These are phyloP conservation scores for Ivindomyrus marchei DNA, from an alignment of 2,113 vertebrate species.

Conservation along the genomic window DNA sequence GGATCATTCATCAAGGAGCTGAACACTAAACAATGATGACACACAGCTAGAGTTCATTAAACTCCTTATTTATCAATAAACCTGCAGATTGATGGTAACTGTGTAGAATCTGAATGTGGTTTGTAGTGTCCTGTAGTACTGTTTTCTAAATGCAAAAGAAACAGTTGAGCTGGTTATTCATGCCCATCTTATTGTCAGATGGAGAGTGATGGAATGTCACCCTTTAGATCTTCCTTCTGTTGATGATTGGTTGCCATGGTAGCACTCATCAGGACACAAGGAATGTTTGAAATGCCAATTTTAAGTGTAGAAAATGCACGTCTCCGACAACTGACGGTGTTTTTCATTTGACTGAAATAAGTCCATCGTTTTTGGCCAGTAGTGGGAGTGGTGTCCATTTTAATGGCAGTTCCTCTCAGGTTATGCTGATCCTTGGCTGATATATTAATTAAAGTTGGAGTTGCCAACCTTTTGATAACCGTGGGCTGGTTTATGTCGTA, in stretches of 20 bases:
- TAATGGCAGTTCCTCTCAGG: neutral
- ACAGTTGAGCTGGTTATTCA: neutral
- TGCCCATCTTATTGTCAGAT: neutral
- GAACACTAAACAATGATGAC: neutral
- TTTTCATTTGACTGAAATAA: neutral
- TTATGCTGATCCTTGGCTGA: no score
- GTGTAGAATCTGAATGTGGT: neutral
- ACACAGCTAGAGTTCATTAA: neutral
- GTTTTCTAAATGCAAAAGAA: neutral
- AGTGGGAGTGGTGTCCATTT: neutral
- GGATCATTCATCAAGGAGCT: neutral
- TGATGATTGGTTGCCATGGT: slow-evolving; percentile 3
- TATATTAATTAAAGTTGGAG: neutral
- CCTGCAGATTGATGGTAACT: neutral
- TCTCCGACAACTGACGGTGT: neutral
- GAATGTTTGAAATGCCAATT: neutral
- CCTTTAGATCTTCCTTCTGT: neutral
- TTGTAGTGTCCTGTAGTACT: neutral
- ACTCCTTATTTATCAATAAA: neutral
- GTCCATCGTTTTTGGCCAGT: neutral
- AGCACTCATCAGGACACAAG: neutral
- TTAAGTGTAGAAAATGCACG: neutral
- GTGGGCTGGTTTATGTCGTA: neutral
- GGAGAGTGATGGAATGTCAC: neutral
- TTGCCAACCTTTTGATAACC: neutral